Conservation (phyloP, 2,797 vertebrate species). For the Pseudomugil gertrudae region DNA sequence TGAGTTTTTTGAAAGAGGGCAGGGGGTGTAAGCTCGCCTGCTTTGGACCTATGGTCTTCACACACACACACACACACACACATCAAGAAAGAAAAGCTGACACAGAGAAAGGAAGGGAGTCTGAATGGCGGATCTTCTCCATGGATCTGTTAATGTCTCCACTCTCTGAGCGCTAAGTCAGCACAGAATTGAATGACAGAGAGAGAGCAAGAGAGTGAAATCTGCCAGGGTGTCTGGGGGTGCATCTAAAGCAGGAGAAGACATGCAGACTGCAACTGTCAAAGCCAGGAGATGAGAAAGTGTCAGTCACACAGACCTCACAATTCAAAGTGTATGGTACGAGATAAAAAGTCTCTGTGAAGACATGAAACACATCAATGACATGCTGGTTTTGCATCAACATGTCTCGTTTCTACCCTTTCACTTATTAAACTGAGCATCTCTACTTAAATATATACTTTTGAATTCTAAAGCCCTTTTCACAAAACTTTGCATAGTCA, state of each 20-base stretch:
- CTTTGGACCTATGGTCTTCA: constrained; percentile 15
- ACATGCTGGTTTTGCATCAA: background rate
- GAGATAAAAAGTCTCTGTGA: constrained; percentile 8
- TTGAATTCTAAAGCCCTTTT: background rate
- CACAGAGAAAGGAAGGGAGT: constrained; percentile 26
- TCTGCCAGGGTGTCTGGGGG: constrained; percentile 40
- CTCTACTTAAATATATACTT: background rate
- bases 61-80: constrained; percentile 19
- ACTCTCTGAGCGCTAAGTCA: constrained; percentile 61
- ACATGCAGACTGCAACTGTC: constrained; percentile 26
- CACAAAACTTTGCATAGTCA: background rate
- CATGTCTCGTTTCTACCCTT: background rate
- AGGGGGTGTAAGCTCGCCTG: constrained; percentile 10
- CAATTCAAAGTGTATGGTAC: constrained; percentile 1
- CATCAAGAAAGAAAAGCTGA: constrained; percentile 48
- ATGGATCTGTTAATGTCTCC: constrained; percentile 62
- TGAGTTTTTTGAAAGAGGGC: constrained; percentile 41
- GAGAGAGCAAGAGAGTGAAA: constrained; percentile 40
- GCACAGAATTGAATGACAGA: constrained; percentile 63
- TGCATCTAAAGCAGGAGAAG: constrained; percentile 37
- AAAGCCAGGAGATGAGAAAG: constrained; percentile 13
- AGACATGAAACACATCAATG: constrained; percentile 2
- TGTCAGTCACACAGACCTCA: constrained; percentile 9
- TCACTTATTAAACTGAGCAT: background rate
- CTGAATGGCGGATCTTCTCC: constrained; percentile 48